phyloP scores from a whole-genome alignment of 2,888 invertebrate genomes.

The Crossocerus cetratus region DNA sequence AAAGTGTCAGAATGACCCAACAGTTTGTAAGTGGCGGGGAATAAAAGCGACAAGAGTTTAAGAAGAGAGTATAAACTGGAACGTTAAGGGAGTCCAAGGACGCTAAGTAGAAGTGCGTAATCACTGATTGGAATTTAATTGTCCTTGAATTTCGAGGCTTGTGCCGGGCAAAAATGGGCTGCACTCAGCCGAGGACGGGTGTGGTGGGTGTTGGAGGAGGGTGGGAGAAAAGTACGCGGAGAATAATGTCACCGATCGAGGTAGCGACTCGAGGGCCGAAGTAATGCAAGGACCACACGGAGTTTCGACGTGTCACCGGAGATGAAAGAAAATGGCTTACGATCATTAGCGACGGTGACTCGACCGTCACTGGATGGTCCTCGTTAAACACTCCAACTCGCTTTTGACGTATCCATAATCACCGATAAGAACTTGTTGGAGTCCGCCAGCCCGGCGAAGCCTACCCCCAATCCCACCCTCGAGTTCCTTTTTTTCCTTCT shows the following conservation, averaged over 20 bases:
- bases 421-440: conserved; percentile 59
- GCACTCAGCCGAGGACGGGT: conserved; percentile 33
- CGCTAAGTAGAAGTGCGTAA: too few species aligned
- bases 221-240: conserved; percentile 26
- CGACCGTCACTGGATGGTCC: conserved; percentile 58
- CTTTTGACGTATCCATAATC: conserved; percentile 66
- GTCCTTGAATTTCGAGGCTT: not conserved
- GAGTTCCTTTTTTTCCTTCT: not conserved
- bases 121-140: too few species aligned
- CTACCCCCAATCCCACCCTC: too few species aligned
- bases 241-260: conserved; percentile 47
- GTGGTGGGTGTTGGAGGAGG: conserved; percentile 39
- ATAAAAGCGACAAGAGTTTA: too few species aligned
- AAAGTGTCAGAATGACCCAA: too few species aligned
- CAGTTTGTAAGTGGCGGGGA: too few species aligned
- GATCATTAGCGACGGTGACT: conserved; percentile 70
- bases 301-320: conserved; percentile 60
- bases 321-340: conserved; percentile 62
- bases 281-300: conserved; percentile 58
- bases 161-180: not conserved
- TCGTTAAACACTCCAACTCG: conserved; percentile 62
- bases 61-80: too few species aligned
- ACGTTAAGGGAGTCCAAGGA: too few species aligned
- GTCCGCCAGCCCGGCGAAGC: conserved; percentile 10
- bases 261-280: conserved; percentile 34